Evolutionary conservation across 2,797 vertebrate species (phyloP).

Genomic region (Gymnoscopelus microlampas): DNA sequence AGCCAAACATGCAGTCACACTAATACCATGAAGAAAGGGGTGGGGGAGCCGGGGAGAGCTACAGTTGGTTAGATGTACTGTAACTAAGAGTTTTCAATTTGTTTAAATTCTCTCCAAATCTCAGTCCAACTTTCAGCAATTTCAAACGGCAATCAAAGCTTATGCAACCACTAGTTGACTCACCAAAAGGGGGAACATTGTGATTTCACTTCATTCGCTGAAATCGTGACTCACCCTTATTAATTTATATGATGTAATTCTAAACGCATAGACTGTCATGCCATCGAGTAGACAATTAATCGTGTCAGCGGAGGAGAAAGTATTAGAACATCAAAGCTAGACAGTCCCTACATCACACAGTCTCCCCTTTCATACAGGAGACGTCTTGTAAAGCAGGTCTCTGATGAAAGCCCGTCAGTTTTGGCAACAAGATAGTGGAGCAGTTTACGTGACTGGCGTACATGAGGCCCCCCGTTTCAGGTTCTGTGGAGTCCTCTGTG

Average conservation of each 20-base stretch:
- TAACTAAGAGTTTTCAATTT: slow-evolving; percentile 73
- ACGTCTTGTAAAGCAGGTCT: slow-evolving; percentile 50
- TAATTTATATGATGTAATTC: slow-evolving; percentile 58
- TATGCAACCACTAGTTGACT: slow-evolving; percentile 25
- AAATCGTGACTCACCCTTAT: slow-evolving; percentile 34
- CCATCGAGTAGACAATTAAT: slow-evolving; percentile 60
- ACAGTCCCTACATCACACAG: slow-evolving; percentile 32
- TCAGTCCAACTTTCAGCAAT: slow-evolving; percentile 8
- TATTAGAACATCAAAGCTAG: slow-evolving; percentile 70
- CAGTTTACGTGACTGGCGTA: slow-evolving; percentile 56
- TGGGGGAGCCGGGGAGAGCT: slow-evolving; percentile 41
- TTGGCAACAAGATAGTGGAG: slow-evolving; percentile 70
- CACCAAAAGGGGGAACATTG: slow-evolving; percentile 29
- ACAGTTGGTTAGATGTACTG: slow-evolving; percentile 60
- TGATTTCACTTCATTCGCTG: slow-evolving; percentile 55
- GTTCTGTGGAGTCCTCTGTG: slow-evolving; percentile 53
- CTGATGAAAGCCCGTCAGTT: slow-evolving; percentile 69
- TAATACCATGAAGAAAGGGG: slow-evolving; percentile 62
- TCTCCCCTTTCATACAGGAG: slow-evolving; percentile 70
- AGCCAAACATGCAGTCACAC: slow-evolving; percentile 79
- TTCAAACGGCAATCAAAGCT: slow-evolving; percentile 51
- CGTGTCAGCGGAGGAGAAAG: slow-evolving; percentile 63
- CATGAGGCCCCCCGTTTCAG: slow-evolving; percentile 63
- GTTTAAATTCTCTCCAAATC: slow-evolving; percentile 51
- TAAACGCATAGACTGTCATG: slow-evolving; percentile 53